Percentiles rank a stretch among this genome's conserved stretches.
Conservation (phyloP, 1,140 invertebrate genomes). For the Drosophila tani region DNA sequence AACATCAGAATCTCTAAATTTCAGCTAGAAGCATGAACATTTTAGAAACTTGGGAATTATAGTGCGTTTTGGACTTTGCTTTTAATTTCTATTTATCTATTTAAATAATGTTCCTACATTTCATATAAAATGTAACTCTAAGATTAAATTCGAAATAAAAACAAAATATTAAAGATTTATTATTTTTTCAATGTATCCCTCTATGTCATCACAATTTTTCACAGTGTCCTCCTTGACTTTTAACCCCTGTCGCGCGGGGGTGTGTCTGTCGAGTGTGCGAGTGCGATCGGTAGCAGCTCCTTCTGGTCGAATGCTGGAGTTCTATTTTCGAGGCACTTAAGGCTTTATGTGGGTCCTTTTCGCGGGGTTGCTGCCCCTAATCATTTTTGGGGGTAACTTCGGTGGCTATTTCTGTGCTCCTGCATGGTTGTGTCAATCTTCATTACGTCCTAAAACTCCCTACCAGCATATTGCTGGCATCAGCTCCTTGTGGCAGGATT, state of each 20-base stretch:
- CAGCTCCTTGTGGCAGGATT: slow-evolving; percentile 57
- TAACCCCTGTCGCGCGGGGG: slow-evolving; percentile 40
- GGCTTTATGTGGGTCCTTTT: slow-evolving; percentile 63
- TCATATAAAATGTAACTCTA: too few species aligned
- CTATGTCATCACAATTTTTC: background rate
- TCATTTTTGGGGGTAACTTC: slow-evolving; percentile 35
- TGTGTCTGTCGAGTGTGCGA: slow-evolving; percentile 5
- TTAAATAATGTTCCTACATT: too few species aligned
- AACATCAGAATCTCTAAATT: too few species aligned
- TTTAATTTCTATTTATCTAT: too few species aligned
- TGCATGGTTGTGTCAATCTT: slow-evolving; percentile 64
- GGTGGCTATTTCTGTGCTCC: slow-evolving; percentile 57
- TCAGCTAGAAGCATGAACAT: too few species aligned
- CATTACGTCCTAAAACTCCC: slow-evolving; percentile 40
- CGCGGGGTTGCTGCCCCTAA: slow-evolving; percentile 24
- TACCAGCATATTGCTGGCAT: slow-evolving; percentile 55
- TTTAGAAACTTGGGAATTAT: too few species aligned
- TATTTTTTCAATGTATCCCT: background rate
- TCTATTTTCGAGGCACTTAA: slow-evolving; percentile 61
- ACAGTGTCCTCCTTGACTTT: background rate
- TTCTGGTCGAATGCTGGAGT: slow-evolving; percentile 68
- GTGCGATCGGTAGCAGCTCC: slow-evolving; percentile 46
- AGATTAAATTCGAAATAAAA: background rate
- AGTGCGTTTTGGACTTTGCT: too few species aligned
- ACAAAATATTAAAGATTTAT: too few species aligned